phyloP scores from a whole-genome alignment of 2,797 vertebrate genomes.

The Orestias chungarensis region DNA sequence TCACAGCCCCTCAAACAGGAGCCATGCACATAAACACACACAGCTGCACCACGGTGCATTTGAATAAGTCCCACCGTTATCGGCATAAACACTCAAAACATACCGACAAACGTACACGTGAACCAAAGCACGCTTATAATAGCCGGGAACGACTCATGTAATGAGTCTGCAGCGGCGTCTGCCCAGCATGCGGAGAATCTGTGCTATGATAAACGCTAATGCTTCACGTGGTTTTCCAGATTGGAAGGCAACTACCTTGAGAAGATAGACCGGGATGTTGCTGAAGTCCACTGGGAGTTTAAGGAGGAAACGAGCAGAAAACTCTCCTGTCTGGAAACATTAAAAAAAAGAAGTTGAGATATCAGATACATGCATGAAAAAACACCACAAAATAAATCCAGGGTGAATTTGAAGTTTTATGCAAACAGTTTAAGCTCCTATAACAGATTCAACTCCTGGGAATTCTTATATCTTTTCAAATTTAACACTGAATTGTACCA shows the following conservation, averaged over 20 bases:
- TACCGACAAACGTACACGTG: constrained; percentile 33
- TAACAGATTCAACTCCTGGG: background rate
- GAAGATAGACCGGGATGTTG: constrained; percentile 97
- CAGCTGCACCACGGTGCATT: constrained; percentile 29
- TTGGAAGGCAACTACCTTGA: constrained; percentile 87
- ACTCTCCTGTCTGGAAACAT: constrained; percentile 82
- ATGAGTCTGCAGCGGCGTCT: constrained; percentile 6
- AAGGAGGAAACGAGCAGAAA: constrained; percentile 96
- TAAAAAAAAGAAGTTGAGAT: constrained; percentile 2
- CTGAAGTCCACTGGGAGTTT: constrained; percentile 97
- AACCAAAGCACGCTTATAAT: constrained; percentile 21
- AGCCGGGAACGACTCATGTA: constrained; percentile 16
- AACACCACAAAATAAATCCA: background rate
- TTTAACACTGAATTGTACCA: background rate
- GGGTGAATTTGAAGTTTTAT: too few relatives aligned
- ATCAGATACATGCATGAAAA: background rate
- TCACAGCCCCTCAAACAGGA: constrained; percentile 74
- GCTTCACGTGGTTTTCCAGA: background rate
- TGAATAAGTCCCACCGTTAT: constrained; percentile 43
- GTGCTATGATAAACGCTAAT: background rate
- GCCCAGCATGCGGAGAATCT: background rate
- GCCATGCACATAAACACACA: constrained; percentile 31
- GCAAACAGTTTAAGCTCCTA: background rate
- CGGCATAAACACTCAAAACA: constrained; percentile 50
- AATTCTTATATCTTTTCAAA: background rate